A percentile compares a stretch with the other conserved stretches of the same genome.
These are phyloP conservation scores for Aethes cnicana DNA, from an alignment of 2,888 invertebrate species.

Conservation along the genomic window DNA sequence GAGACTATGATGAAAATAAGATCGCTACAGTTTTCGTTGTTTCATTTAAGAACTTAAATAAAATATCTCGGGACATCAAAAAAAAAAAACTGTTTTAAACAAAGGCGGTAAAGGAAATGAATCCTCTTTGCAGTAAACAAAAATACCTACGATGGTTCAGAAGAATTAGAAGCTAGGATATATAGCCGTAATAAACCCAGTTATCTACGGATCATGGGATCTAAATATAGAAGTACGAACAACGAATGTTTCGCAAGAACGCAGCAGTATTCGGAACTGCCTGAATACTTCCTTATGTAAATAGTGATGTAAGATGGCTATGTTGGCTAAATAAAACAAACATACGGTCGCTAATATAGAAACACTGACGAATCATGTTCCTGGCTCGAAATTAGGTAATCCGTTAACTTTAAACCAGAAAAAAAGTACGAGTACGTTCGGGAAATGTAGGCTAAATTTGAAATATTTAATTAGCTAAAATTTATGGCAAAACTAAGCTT, in stretches of 20 bases:
- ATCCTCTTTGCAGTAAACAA: constrained; percentile 4
- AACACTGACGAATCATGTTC: constrained; percentile 17
- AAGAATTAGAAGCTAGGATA: constrained; percentile 43
- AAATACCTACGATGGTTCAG: constrained; percentile 10
- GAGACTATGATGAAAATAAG: neutral
- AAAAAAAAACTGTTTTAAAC: no score
- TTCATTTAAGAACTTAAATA: no score
- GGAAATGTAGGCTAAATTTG: no score
- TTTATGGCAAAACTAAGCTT: constrained; percentile 24
- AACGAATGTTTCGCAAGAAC: constrained; percentile 57
- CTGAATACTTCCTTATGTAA: constrained; percentile 65
- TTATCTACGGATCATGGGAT: constrained; percentile 53
- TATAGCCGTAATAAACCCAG: constrained; percentile 66
- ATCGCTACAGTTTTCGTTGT: neutral
- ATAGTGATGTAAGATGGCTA: constrained; percentile 62
- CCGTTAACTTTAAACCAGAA: neutral
- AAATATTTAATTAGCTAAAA: no score
- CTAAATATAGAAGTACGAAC: constrained; percentile 57
- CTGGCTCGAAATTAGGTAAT: constrained; percentile 4
- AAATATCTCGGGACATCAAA: no score
- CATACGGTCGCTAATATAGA: constrained; percentile 21
- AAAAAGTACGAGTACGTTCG: no score
- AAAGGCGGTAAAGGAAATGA: no score
- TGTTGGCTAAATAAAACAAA: constrained; percentile 30
- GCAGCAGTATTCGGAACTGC: constrained; percentile 44